A percentile compares a stretch with the other conserved stretches of the same genome.
These are phyloP conservation scores for Nowickia ferox DNA, from an alignment of 2,888 invertebrate genomes.

Conservation along the genomic window DNA sequence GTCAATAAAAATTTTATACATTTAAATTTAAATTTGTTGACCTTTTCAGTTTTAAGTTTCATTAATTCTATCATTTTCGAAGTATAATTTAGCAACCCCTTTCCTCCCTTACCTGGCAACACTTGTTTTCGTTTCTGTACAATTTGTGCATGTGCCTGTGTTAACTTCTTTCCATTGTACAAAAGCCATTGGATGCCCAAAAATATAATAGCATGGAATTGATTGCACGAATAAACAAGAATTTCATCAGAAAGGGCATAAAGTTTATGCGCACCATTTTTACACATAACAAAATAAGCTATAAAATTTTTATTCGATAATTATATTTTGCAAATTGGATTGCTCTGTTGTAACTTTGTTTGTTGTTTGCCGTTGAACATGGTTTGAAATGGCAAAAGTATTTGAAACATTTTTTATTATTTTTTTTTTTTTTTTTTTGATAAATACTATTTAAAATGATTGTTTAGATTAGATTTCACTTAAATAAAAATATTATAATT, in stretches of 20 bases:
- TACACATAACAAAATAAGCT: constrained; percentile 49
- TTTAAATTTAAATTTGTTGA: no score
- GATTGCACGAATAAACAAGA: constrained; percentile 65
- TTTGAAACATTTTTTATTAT: no score
- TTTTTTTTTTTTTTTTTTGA: no score
- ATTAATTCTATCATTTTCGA: no score
- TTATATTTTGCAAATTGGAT: constrained; percentile 52
- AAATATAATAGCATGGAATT: constrained; percentile 48
- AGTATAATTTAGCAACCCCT: no score
- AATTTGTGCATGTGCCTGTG: neutral
- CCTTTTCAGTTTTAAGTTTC: no score
- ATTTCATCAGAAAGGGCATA: constrained; percentile 36
- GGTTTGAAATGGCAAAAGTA: neutral
- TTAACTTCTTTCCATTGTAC: constrained; percentile 9
- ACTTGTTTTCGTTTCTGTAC: constrained; percentile 21
- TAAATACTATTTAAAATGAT: no score
- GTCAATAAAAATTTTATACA: no score
- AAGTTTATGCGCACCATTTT: constrained; percentile 40
- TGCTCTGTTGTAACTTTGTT: neutral
- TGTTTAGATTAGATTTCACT: no score
- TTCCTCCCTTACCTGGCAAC: no score
- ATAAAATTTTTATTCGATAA: constrained; percentile 59
- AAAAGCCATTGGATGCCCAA: constrained; percentile 44
- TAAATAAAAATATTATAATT: no score
- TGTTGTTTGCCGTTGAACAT: neutral